Base-by-base conservation (phyloP, 2,888 invertebrate genomes). In the Trissonchulus sp. region DNA sequence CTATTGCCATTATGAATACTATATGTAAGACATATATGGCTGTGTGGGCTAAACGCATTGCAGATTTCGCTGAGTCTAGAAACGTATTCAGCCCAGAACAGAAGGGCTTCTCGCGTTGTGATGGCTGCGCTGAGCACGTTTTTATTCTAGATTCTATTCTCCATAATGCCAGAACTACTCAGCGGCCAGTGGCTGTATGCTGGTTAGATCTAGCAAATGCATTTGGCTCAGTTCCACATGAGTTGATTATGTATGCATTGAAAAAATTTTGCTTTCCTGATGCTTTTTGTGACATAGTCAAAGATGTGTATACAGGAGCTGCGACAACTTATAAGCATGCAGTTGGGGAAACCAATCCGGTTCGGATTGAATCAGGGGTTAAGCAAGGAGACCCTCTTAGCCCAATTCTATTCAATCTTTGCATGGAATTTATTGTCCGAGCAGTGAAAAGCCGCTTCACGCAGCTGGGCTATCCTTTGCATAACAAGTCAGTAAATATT, bases 201-300 rank as follows among this genome's bases (percentile, higher is more conserved):
- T 85, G 84, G 83, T 76, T 85, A 62, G 84, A 86, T 75, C 77
- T 85, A 1, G 75, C 82, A 2, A 86, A 86, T 38, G 85, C 85
- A 0, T 85, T 85, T 76, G 83, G 82, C 0, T 83, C 83, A 1
- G 77, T 85, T 1, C 83, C 85, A n/a, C 85, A 85, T 75, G 0
- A 75, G 72, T 0, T 71, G 30, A 77, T 78, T n/a, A 31, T 74
- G 18, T 3, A 15, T 2, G 33, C 76, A 0, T 63, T 79, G 0
- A 1, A 35, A 1, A 48, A 69, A 74, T 1, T 23, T 72, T 69
- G 75, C 23, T 63, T 78, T 0, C 1, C 23, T 23, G 68, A n/a
- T 0, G 2, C 1, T 18, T 1, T 62, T 0, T 35, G 72, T 48
- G 8, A 15, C 1, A 1, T 78, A 18, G 31, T 77, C 1, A 69